phyloP scores from a whole-genome alignment of 2,888 invertebrate genomes.

The Drosophila fungiperda region DNA sequence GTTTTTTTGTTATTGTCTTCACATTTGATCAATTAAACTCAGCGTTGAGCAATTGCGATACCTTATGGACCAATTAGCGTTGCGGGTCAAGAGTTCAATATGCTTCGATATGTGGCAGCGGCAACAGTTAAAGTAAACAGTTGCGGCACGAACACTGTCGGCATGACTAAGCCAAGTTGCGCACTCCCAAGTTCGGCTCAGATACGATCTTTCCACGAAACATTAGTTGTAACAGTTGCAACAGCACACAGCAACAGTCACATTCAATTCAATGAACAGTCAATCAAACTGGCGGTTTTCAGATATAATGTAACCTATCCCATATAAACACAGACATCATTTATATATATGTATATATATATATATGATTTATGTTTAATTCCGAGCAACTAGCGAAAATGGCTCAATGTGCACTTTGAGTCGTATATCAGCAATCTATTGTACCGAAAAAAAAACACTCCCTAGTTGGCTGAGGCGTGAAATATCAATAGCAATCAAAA shows the following conservation, averaged over 20 bases:
- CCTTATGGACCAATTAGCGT: conserved; percentile 70
- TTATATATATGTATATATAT: conserved; percentile 41
- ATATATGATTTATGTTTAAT: conserved; percentile 6
- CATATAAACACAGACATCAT: not conserved
- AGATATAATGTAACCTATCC: conserved; percentile 26
- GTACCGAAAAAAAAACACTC: conserved; percentile 52
- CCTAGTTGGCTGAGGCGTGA: conserved; percentile 67
- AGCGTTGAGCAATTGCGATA: conserved; percentile 58
- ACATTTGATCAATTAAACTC: conserved; percentile 75
- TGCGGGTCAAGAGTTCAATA: conserved; percentile 72
- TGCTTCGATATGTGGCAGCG: conserved; percentile 21
- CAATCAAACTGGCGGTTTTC: conserved; percentile 45
- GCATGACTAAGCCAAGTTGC: conserved; percentile 59
- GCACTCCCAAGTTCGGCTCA: conserved; percentile 9
- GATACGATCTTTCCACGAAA: conserved; percentile 56
- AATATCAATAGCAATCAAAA: conserved; percentile 69
- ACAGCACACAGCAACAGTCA: conserved; percentile 17
- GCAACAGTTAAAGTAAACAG: conserved; percentile 3
- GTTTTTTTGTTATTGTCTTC: conserved; percentile 36
- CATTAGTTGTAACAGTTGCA: conserved; percentile 25
- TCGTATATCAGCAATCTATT: conserved; percentile 48
- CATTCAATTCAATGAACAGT: conserved; percentile 14
- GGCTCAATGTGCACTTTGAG: conserved; percentile 6
- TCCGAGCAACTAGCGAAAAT: conserved; percentile 11
- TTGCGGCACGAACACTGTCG: conserved; percentile 33